Conservation (phyloP, 2,113 vertebrate genomes). For the Ptyas mucosa region DNA sequence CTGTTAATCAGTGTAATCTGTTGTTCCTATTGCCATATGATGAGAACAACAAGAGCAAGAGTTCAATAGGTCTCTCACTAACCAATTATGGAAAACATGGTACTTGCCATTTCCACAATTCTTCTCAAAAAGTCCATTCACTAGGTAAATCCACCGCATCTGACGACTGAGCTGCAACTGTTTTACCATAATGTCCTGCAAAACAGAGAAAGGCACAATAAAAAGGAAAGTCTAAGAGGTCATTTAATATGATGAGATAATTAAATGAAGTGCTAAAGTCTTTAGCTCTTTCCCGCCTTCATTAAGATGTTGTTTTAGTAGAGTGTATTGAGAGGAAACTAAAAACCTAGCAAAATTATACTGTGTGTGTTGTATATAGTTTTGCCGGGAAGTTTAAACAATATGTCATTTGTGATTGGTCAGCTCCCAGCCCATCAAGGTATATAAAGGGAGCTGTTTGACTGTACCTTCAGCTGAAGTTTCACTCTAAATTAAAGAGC, state of each 20-base stretch:
- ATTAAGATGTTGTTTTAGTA: slow-evolving; percentile 24
- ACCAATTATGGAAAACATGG: neutral
- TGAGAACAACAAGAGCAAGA: neutral
- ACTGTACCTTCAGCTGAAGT: no score
- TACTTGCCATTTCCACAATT: slow-evolving; percentile 7
- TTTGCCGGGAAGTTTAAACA: no score
- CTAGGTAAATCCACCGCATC: slow-evolving; percentile 2
- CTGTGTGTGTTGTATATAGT: neutral
- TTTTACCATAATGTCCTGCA: neutral
- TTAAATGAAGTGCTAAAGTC: slow-evolving; percentile 27
- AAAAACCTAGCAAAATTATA: neutral
- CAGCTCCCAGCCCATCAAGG: no score
- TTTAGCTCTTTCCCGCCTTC: slow-evolving; percentile 6
- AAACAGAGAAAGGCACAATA: slow-evolving; percentile 4
- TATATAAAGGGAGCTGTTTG: no score
- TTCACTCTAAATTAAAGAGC: no score
- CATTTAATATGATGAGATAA: slow-evolving; percentile 32
- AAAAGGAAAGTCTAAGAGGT: slow-evolving; percentile 9
- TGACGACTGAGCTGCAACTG: neutral
- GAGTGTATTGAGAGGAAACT: slow-evolving; percentile 18
- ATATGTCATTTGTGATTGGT: no score
- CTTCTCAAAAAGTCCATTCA: neutral
- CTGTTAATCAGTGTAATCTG: neutral
- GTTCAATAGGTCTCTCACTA: neutral
- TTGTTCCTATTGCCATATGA: neutral